Percentiles rank a stretch among this genome's conserved stretches.
phyloP scores from a whole-genome alignment of 2,797 vertebrate species.

The Emydoidea blandingii region DNA sequence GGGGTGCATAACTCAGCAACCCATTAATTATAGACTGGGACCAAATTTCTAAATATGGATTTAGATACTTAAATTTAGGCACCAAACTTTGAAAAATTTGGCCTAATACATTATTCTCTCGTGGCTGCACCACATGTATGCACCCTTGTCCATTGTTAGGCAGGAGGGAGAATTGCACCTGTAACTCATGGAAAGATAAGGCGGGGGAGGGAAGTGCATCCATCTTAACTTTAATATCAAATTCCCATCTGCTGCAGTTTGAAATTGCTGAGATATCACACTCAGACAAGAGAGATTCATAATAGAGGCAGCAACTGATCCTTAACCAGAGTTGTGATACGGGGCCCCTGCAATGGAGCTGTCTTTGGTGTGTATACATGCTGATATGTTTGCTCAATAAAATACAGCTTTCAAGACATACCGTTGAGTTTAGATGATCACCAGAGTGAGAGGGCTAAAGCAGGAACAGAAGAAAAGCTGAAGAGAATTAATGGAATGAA shows the following conservation, averaged over 20 bases:
- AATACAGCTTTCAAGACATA: constrained; percentile 70
- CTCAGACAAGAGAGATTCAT: constrained; percentile 61
- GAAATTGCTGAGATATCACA: constrained; percentile 47
- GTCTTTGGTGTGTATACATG: constrained; percentile 72
- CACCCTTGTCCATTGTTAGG: constrained; percentile 19
- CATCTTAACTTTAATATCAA: constrained; percentile 46
- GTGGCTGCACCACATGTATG: neutral
- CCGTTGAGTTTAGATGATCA: constrained; percentile 74
- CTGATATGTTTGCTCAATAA: constrained; percentile 75
- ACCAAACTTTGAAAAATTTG: constrained; percentile 28
- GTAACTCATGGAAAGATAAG: constrained; percentile 9
- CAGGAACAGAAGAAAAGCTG: constrained; percentile 75
- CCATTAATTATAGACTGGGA: neutral
- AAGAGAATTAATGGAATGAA: constrained; percentile 73
- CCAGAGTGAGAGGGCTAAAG: constrained; percentile 70
- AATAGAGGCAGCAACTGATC: constrained; percentile 65
- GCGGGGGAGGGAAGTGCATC: constrained; percentile 6
- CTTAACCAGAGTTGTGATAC: constrained; percentile 41
- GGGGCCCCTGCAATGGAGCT: constrained; percentile 60
- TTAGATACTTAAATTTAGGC: constrained; percentile 8
- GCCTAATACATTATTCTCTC: neutral
- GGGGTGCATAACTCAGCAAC: neutral
- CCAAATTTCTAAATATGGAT: neutral
- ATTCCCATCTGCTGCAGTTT: constrained; percentile 61
- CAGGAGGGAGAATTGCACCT: constrained; percentile 26